Percentiles rank a stretch among this genome's conserved stretches.
Evolutionary conservation across 37 sponge, comb jelly and placozoan species (phyloP).

Genomic region (Spongilla lacustris): DNA sequence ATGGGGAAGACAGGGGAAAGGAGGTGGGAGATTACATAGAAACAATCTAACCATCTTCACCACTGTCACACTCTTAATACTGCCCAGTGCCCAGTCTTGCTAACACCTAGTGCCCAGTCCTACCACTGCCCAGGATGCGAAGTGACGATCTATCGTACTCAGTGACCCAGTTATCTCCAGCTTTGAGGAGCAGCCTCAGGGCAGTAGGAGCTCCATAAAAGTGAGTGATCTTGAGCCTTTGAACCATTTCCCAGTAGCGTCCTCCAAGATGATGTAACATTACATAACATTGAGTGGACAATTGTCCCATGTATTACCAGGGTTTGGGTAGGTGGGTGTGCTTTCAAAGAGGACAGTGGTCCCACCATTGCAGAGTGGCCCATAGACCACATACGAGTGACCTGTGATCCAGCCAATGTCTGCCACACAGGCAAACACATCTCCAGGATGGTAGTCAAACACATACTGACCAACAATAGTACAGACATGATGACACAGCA

Average conservation of each 20-base stretch:
- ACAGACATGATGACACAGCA: not conserved
- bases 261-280: slow-evolving; percentile 52
- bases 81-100: not conserved
- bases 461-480: slow-evolving; percentile 56
- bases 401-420: slow-evolving; percentile 99
- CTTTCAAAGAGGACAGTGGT: slow-evolving; percentile 94
- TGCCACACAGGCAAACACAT: slow-evolving; percentile 95
- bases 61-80: not conserved
- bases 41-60: too few species aligned
- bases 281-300: too few species aligned
- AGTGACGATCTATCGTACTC: slow-evolving; percentile 88
- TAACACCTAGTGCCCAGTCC: not conserved
- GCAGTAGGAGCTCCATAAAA: slow-evolving; percentile 94
- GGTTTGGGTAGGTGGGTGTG: slow-evolving; percentile 85
- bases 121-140: slow-evolving; percentile 84
- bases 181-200: slow-evolving; percentile 75
- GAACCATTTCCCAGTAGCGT: slow-evolving; percentile 97
- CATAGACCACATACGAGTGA: slow-evolving; percentile 93
- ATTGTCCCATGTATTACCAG: slow-evolving; percentile 71
- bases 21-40: too few species aligned
- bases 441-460: slow-evolving; percentile 92
- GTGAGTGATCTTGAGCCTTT: slow-evolving; percentile 87
- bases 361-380: slow-evolving; percentile 92
- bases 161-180: slow-evolving; percentile 72
- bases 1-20: not conserved